These are phyloP conservation scores for Panagrolaimus sp. DNA, from an alignment of 1,140 invertebrate species.

Conservation along the genomic window DNA sequence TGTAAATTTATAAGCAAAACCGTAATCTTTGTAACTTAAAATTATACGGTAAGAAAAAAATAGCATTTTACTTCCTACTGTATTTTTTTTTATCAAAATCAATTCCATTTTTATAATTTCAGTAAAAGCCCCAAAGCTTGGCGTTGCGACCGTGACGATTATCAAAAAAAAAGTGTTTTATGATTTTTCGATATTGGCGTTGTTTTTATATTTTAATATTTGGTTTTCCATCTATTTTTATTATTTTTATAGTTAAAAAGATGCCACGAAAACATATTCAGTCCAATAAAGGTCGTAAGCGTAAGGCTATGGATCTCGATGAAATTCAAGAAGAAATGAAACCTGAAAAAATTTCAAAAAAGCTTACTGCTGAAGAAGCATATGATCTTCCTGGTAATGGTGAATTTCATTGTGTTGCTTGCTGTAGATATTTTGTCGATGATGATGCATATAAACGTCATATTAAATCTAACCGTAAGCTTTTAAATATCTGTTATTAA, in stretches of 20 bases:
- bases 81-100: no score
- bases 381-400: slow-evolving; percentile 61
- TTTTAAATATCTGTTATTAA: slow-evolving; percentile 18
- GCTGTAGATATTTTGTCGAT: slow-evolving; percentile 55
- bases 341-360: slow-evolving; percentile 57
- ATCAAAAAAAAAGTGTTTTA: no score
- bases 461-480: slow-evolving; percentile 45
- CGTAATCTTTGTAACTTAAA: no score
- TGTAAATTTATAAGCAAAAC: no score
- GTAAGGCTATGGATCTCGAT: slow-evolving; percentile 61
- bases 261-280: slow-evolving; percentile 53
- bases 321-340: slow-evolving; percentile 62
- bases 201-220: no score
- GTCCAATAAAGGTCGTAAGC: slow-evolving; percentile 54
- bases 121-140: no score
- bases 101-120: no score
- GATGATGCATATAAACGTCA: slow-evolving; percentile 25
- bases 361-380: slow-evolving; percentile 53
- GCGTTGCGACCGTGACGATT: no score
- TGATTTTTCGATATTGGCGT: no score
- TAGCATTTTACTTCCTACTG: no score
- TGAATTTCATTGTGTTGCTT: slow-evolving; percentile 62
- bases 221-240: no score
- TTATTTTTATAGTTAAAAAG: not conserved
- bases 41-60: no score